phyloP scores from a whole-genome alignment of 2,113 vertebrate genomes.

The Romanogobio albipinnatus region DNA sequence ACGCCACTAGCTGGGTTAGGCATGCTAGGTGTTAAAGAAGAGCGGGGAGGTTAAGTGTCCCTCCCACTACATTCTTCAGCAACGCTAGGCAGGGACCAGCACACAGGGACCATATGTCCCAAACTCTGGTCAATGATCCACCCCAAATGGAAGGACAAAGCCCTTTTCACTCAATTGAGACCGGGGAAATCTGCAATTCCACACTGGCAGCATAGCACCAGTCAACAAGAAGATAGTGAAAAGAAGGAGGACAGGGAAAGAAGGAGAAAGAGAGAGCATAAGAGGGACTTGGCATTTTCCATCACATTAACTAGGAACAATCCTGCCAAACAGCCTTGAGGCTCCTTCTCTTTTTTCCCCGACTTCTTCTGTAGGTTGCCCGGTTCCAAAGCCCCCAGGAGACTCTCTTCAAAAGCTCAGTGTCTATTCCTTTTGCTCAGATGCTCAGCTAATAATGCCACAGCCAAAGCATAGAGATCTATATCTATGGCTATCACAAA shows the following conservation, averaged over 20 bases:
- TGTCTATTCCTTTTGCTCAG: slow-evolving; percentile 70
- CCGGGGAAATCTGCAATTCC: slow-evolving; percentile 70
- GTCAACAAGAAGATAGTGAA: slow-evolving; percentile 60
- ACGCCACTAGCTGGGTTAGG: slow-evolving; percentile 62
- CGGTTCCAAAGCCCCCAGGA: slow-evolving; percentile 48
- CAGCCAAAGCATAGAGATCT: slow-evolving; percentile 70
- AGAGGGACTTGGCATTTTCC: slow-evolving; percentile 55
- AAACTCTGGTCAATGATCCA: slow-evolving; percentile 70
- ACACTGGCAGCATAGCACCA: slow-evolving; percentile 70
- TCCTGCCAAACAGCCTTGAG: slow-evolving; percentile 53
- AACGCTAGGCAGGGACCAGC: slow-evolving; percentile 61
- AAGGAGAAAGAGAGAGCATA: slow-evolving; percentile 32
- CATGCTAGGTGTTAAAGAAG: slow-evolving; percentile 71
- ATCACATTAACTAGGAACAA: slow-evolving; percentile 58
- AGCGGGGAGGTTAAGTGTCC: slow-evolving; percentile 66
- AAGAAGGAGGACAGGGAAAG: neutral
- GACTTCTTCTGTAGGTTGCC: slow-evolving; percentile 66
- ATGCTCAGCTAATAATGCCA: slow-evolving; percentile 76
- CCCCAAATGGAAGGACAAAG: slow-evolving; percentile 74
- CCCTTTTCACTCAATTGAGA: slow-evolving; percentile 71
- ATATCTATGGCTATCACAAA: slow-evolving; percentile 70
- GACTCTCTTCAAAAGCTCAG: slow-evolving; percentile 62
- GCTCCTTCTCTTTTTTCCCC: slow-evolving; percentile 54
- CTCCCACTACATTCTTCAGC: slow-evolving; percentile 73
- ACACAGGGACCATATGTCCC: slow-evolving; percentile 79